phyloP scores from a whole-genome alignment of 2,113 vertebrate genomes.

The Gavialis gangeticus region DNA sequence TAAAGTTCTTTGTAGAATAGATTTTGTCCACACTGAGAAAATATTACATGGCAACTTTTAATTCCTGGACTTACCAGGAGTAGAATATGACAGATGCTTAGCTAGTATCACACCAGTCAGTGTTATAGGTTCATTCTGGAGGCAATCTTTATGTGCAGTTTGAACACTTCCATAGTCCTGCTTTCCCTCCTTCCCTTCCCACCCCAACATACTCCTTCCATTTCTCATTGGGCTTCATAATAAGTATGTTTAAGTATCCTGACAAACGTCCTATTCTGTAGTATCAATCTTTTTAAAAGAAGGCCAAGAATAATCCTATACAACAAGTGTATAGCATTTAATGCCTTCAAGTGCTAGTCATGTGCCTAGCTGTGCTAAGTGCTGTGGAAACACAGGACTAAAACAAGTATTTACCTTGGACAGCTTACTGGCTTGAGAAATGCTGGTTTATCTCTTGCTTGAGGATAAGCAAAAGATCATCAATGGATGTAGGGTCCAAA shows the following conservation, averaged over 20 bases:
- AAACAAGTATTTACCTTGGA: neutral
- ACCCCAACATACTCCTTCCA: neutral
- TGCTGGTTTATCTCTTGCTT: no score
- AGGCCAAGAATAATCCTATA: neutral
- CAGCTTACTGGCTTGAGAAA: no score
- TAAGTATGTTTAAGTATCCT: neutral
- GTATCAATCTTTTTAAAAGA: neutral
- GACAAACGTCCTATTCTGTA: constrained; percentile 3
- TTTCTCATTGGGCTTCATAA: neutral
- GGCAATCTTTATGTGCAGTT: no score
- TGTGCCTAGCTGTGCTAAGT: neutral
- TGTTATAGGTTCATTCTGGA: no score
- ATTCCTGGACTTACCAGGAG: no score
- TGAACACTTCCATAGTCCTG: no score
- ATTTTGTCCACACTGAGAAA: no score
- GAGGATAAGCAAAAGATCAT: neutral
- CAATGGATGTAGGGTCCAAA: neutral
- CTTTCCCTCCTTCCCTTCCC: no score
- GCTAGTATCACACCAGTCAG: no score
- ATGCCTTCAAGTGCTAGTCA: neutral
- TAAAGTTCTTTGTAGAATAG: no score
- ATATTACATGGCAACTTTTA: no score
- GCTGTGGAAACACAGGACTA: neutral
- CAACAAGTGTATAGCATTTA: neutral
- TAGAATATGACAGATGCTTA: no score